Base-by-base conservation (phyloP, 2,888 invertebrate species). In the Chymomyza amoena region DNA sequence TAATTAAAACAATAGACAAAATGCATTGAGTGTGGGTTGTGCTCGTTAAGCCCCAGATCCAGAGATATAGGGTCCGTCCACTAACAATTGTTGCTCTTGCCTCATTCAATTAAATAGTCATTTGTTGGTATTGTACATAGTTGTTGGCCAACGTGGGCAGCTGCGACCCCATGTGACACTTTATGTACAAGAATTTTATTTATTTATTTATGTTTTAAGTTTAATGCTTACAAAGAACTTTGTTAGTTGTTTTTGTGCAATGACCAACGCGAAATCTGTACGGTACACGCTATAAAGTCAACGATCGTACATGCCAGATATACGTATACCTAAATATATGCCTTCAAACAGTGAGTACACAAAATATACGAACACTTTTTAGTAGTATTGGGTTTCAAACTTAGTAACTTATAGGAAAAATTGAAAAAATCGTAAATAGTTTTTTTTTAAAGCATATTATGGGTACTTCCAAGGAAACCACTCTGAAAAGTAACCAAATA, bases 191-290 rank as follows among this genome's bases (percentile, higher is more conserved):
- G 54, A 54, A 54, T 54, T 18, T 16, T 54, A 54, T 54, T 54
- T 18, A 18, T 54, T 54, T 54, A 18, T n/a, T 13, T 18, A 16
- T 54, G 61, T 57, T 54, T 63, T 64, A 52, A 51, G 68, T 50
- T 61, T 70, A 39, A 39, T 39, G 10, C 13, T 32, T 9, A 36
- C 6, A 36, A 6, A 36, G 36, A 36, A 36, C 36, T 45, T 63
- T 28, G 36, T 6, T 50, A 62, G 62, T 71, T 28, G 54, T 16
- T 9, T 54, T 51, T 68, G 70, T 61, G 54, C 72, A 57, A 73
- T 81, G 81, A 81, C 79, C 83, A 81, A 76, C 77, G 81, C 77
- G 72, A 75, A 81, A 83, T 79, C 77, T 70, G 79, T 75, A 83
- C 79, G 80, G 70, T 64, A 70, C 59, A 54, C 66, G 25, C 20